Conservation (phyloP, 2,888 invertebrate genomes). For the Athalia cordata region DNA sequence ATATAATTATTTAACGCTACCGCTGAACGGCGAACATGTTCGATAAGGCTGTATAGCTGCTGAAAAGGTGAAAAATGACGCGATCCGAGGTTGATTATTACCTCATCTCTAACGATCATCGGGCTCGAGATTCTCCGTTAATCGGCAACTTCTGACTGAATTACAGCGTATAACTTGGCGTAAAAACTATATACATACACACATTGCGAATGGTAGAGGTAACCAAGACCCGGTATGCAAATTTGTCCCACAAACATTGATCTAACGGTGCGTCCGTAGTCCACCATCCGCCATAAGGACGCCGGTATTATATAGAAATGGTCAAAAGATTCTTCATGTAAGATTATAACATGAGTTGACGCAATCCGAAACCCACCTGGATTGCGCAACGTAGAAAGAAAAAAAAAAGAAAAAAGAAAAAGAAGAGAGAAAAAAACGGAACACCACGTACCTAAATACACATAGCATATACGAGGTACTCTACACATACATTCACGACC, state of each 20-base stretch:
- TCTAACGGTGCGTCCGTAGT: slow-evolving; percentile 43
- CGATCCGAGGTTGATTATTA: neutral
- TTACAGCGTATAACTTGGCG: neutral
- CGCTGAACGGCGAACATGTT: no score
- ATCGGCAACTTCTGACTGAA: neutral
- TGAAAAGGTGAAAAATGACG: no score
- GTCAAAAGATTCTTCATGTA: slow-evolving; percentile 54
- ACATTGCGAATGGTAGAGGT: slow-evolving; percentile 19
- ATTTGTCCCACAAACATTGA: slow-evolving; percentile 54
- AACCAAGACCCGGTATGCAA: slow-evolving; percentile 49
- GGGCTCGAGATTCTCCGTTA: neutral
- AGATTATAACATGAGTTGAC: slow-evolving; percentile 61
- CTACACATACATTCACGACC: no score
- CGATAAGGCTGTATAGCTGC: no score
- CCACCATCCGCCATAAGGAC: neutral
- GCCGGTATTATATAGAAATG: slow-evolving; percentile 25
- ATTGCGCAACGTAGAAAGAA: slow-evolving; percentile 60
- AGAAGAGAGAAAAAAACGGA: slow-evolving; percentile 52
- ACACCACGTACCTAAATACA: slow-evolving; percentile 48
- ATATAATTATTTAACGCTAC: no score
- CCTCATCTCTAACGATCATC: neutral
- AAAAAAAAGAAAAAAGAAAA: no score
- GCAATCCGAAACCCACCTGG: slow-evolving; percentile 53
- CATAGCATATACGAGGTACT: neutral
- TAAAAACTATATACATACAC: neutral